Evolutionary conservation across 2,797 vertebrate genomes (phyloP), one percentile per base, ranked within the genome.

Genomic region (Brachyrhaphis roseni): DNA sequence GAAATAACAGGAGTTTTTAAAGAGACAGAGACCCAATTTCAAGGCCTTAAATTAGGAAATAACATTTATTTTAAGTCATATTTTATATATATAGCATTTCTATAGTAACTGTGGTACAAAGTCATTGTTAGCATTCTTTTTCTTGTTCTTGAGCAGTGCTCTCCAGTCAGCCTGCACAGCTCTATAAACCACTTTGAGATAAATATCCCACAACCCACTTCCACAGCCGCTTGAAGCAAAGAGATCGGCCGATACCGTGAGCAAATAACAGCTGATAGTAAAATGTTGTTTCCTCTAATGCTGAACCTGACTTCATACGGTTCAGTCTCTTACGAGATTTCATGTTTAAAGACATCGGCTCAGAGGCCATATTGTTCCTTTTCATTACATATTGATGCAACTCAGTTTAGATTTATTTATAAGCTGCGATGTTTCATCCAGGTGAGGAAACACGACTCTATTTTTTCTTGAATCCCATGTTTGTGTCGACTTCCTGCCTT

Each of bases 401-500:
- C 53, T 84, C 12, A 78, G 74, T 15, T 73, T 53, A 51, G 23
- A 77, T 15, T 76, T 20, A 62, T 77, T 45, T 36, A 77, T 39
- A 7, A n/a, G 26, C 10, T 23, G 16, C 41, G 39, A 68, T 13
- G 59, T 74, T 79, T 79, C 23, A 47, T 55, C 57, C 23, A 18
- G 45, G 74, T 70, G 57, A 78, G 57, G 6, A 43, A 55, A 62
- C 31, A 70, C 8, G 15, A 28, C 39, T 28, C 18, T 70, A 46
- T 80, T 55, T 55, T 34, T 26, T 15, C 12, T 8, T 70, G 12
- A 76, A 47, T 75, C 46, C 41, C 8, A 8, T 20, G 28, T 18
- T 8, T 36, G 41, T 72, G 75, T 86, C 75, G 39, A 34, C 72
- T 71, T 20, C 64, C 15, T 41, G 1, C 31, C 76, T 78, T 87